Base-by-base conservation (phyloP, 2,113 vertebrate species). In the Peromyscus leucopus region DNA sequence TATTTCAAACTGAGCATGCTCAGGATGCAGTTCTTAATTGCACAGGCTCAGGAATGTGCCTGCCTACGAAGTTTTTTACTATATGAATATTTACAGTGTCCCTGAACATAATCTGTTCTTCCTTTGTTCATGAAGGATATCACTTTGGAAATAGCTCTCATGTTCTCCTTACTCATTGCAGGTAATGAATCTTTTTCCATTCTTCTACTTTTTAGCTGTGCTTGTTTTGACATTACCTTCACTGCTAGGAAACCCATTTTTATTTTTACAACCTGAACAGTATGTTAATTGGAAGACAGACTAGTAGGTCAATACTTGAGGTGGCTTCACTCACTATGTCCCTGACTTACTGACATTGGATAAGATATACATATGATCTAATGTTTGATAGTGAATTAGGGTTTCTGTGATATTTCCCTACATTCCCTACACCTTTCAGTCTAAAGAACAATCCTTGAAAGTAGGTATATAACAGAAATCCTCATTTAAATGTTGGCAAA, bases 181-280 rank as follows among this genome's bases (percentile, higher is more conserved):
- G 42, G 42, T 48, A 61, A 76, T 46, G 5, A 61, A 90, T 65
- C 31, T 51, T 63, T 75, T 55, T 90, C 74, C 57, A 90, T 31
- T 65, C 42, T n/a, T 59, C 74, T 65, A 36, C 28, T 76, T 76
- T 28, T 46, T 90, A 22, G 21, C 19, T 65, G 28, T 78, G 28
- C 39, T 63, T 48, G 57, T 65, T 63, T 78, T 36, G 59, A 4
- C 39, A 36, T 78, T 78, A 46, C 31, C 7, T 61, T n/a, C 57
- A 65, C 42, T 39, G 74, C 76, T 12, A 78, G 11, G 12, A 65
- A 78, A 51, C 7, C 17, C 74, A 78, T 36, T 90, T 31, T 31
- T 42, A 42, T 63, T 63, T 63, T 63, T 90, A 90, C 19, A 65
- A 78, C 24, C 91, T 92, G 48, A 96, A 89, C 76, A 79, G 57